These are phyloP conservation scores for Sminthopsis crassicaudata DNA, from an alignment of 2,113 vertebrate species.

Conservation along the genomic window DNA sequence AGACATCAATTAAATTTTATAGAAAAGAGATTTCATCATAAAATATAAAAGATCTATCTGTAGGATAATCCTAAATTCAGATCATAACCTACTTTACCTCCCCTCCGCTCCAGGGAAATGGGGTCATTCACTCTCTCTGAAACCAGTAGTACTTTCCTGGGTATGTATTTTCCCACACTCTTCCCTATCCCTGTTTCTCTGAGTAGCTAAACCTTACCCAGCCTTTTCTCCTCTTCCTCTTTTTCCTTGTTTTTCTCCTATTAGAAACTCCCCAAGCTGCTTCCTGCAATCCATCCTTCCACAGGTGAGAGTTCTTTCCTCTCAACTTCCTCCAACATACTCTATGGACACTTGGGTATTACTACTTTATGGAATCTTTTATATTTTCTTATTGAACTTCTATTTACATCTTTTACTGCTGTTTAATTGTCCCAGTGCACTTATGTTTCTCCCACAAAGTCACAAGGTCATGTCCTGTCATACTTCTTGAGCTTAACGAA, in stretches of 20 bases:
- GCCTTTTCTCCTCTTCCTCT: background rate
- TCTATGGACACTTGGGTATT: background rate
- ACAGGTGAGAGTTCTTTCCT: background rate
- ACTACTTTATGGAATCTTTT: background rate
- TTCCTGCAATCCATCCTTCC: background rate
- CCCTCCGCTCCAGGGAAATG: background rate
- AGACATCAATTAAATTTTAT: background rate
- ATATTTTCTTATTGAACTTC: background rate
- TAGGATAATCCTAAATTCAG: background rate
- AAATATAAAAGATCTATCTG: background rate
- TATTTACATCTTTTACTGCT: background rate
- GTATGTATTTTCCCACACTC: background rate
- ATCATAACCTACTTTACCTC: background rate
- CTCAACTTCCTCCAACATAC: background rate
- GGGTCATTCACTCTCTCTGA: background rate
- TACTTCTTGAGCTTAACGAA: background rate
- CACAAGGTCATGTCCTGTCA: background rate
- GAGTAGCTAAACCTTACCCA: background rate
- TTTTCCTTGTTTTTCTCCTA: too few species aligned
- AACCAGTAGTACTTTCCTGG: background rate
- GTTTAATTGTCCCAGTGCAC: background rate
- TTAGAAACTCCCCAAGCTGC: background rate
- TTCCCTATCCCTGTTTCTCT: background rate
- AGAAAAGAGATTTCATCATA: background rate
- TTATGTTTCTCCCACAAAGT: background rate